Evolutionary conservation across 2,113 vertebrate genomes (phyloP).

Genomic region (Bungarus multicinctus): DNA sequence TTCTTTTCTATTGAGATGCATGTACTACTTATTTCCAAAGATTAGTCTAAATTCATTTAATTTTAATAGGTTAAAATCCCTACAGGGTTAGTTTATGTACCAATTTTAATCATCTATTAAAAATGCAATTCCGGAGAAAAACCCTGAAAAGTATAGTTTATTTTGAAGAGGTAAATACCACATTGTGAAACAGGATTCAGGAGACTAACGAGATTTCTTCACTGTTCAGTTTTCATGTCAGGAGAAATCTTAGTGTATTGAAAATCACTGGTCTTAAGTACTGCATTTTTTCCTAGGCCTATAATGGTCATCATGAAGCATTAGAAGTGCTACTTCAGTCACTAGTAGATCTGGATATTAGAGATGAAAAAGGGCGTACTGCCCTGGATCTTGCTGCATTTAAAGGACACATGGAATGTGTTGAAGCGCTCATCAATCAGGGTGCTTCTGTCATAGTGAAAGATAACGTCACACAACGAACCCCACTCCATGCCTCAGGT

Average conservation of each 20-base stretch:
- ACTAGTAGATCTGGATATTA: conserved; percentile 84
- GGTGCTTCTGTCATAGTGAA: conserved; percentile 85
- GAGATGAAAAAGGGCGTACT: conserved; percentile 86
- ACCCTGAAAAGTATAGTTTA: not conserved
- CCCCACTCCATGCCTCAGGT: conserved; percentile 91
- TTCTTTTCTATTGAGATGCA: not conserved
- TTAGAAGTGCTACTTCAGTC: conserved; percentile 90
- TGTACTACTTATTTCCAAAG: not conserved
- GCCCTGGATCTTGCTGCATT: conserved; percentile 88
- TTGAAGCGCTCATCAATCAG: conserved; percentile 89
- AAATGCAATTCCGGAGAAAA: not conserved
- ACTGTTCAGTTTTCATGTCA: not conserved
- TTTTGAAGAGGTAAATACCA: not conserved
- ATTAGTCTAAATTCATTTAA: not conserved
- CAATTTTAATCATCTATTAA: not conserved
- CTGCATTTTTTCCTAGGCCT: conserved; percentile 75
- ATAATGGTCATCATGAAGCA: conserved; percentile 92
- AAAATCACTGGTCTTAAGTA: not conserved
- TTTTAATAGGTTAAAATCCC: not conserved
- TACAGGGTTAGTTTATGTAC: not conserved
- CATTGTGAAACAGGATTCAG: not conserved
- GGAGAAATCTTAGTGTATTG: not conserved
- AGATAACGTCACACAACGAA: conserved; percentile 82
- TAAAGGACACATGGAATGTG: conserved; percentile 86
- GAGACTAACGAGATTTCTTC: not conserved